Conservation (phyloP, 2,797 vertebrate genomes). For the Neopelma chrysocephalum region DNA sequence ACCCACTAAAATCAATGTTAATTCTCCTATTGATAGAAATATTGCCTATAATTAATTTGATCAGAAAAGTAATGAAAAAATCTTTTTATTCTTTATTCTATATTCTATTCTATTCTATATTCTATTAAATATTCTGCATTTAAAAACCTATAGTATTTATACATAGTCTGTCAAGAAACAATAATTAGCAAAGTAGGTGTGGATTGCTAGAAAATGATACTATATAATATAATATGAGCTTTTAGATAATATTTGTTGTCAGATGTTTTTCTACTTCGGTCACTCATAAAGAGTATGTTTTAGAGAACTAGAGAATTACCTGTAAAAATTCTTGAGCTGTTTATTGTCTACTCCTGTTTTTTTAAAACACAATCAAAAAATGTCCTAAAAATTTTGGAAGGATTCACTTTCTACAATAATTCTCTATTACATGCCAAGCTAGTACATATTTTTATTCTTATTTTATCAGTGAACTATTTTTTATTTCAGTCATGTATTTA, state of each 20-base stretch:
- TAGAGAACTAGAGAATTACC: background rate
- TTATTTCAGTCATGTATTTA: background rate
- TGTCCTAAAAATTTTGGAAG: background rate
- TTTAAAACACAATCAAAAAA: background rate
- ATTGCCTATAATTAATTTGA: background rate
- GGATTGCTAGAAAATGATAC: background rate
- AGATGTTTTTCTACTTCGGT: background rate
- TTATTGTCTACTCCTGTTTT: background rate
- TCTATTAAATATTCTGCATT: background rate
- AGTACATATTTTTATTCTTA: background rate
- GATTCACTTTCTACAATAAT: background rate
- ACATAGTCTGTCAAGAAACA: background rate
- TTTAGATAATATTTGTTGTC: background rate
- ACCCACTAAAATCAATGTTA: background rate
- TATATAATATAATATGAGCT: background rate
- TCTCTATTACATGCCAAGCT: background rate
- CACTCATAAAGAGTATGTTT: background rate
- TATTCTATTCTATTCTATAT: too few species aligned
- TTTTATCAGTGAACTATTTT: background rate
- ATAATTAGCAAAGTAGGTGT: background rate
- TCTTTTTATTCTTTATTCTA: background rate
- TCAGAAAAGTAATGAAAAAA: background rate
- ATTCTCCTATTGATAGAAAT: background rate
- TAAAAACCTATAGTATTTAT: background rate
- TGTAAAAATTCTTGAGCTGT: slow-evolving; percentile 14